A percentile compares a stretch with the other conserved stretches of the same genome.
These are phyloP conservation scores for Sarcophaga rosellei DNA, from an alignment of 2,888 invertebrate species.

Conservation along the genomic window DNA sequence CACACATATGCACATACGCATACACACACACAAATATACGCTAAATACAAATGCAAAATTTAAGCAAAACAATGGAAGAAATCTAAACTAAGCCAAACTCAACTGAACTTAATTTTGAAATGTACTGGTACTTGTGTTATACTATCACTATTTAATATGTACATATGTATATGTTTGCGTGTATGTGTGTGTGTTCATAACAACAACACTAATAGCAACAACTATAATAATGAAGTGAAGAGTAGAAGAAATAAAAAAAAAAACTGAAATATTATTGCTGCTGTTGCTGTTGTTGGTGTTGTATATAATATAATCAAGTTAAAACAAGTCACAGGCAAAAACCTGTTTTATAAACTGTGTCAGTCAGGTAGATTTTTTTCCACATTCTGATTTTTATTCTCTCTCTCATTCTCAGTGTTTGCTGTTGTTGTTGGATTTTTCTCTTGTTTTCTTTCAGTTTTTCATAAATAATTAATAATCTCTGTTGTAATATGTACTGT, in stretches of 20 bases:
- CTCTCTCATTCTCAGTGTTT: conserved; percentile 19
- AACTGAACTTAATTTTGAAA: conserved; percentile 21
- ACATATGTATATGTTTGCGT: conserved; percentile 1
- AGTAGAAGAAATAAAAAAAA: not conserved
- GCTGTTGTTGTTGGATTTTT: not conserved
- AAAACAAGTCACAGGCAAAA: conserved; percentile 53
- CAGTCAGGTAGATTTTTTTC: conserved; percentile 40
- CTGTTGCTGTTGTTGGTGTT: not conserved
- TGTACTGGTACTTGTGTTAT: conserved; percentile 14
- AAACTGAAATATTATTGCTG: not conserved
- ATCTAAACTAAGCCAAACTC: not conserved
- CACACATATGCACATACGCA: not conserved
- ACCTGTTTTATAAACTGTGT: conserved; percentile 55
- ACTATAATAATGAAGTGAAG: no score
- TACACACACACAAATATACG: not conserved
- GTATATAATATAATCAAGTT: conserved; percentile 35
- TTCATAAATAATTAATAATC: conserved; percentile 64
- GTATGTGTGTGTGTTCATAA: conserved; percentile 6
- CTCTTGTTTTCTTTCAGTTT: conserved; percentile 39
- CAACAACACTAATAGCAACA: not conserved
- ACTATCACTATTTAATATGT: not conserved
- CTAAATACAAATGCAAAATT: not conserved
- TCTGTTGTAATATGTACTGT: conserved; percentile 15
- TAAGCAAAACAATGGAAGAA: not conserved
- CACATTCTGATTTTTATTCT: conserved; percentile 28